These are phyloP conservation scores for Folsomia manolachei DNA, from an alignment of 2,888 invertebrate species.

Conservation along the genomic window DNA sequence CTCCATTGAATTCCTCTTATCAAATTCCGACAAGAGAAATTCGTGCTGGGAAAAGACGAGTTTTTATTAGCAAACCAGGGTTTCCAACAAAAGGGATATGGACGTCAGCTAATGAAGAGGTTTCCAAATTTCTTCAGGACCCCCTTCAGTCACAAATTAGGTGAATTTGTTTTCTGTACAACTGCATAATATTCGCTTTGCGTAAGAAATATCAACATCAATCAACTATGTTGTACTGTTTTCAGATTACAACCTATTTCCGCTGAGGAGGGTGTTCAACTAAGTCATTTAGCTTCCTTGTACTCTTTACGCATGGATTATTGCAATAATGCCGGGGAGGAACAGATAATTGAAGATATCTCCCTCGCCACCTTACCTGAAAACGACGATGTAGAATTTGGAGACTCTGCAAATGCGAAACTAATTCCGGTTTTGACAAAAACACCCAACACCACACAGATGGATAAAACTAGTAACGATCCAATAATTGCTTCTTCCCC, in stretches of 20 bases:
- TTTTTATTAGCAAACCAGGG: not conserved
- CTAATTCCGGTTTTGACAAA: not conserved
- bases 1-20: not conserved
- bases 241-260: conserved; percentile 1
- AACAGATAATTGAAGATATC: not conserved
- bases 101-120: conserved; percentile 9
- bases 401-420: not conserved
- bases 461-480: not conserved
- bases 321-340: not conserved
- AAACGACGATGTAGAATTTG: not conserved
- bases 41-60: not conserved
- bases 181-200: too few relatives aligned
- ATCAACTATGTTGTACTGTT: not conserved
- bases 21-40: not conserved
- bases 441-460: conserved; percentile 5
- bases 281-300: not conserved
- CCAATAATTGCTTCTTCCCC: not conserved
- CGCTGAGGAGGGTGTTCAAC: not conserved
- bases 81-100: conserved; percentile 1
- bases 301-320: conserved; percentile 9
- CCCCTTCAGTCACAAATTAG: not conserved
- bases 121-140: not conserved
- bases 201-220: too few relatives aligned
- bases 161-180: too few relatives aligned
- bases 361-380: not conserved